phyloP scores from a whole-genome alignment of 2,888 invertebrate genomes.

The Smittia aterrima region DNA sequence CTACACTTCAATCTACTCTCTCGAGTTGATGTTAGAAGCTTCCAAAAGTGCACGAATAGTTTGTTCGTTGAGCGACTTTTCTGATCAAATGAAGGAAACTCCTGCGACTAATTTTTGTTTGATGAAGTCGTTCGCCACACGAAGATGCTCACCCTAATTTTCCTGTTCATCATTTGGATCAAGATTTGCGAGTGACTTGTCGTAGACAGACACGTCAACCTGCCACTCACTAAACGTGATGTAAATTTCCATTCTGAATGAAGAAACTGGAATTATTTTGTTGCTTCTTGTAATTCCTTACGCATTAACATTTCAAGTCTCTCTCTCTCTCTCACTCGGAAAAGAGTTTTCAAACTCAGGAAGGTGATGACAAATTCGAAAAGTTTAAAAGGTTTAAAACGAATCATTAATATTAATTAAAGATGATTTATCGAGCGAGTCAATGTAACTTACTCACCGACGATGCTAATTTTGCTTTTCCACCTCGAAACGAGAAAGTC shows the following conservation, averaged over 20 bases:
- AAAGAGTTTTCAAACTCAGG: too few relatives aligned
- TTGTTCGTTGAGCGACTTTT: too few relatives aligned
- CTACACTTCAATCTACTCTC: slow-evolving; percentile 33
- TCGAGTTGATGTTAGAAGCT: not conserved
- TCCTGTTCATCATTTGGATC: too few relatives aligned
- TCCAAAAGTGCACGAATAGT: too few relatives aligned
- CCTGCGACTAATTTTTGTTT: not conserved
- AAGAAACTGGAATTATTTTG: slow-evolving; percentile 26
- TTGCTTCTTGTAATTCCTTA: not conserved
- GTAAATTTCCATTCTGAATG: slow-evolving; percentile 29
- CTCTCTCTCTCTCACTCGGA: too few relatives aligned
- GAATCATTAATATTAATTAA: not conserved
- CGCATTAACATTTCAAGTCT: too few relatives aligned
- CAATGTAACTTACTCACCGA: too few relatives aligned
- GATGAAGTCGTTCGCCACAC: not conserved
- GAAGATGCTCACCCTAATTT: too few relatives aligned
- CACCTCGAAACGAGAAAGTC: not conserved
- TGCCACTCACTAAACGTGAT: slow-evolving; percentile 32
- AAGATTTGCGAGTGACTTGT: slow-evolving; percentile 25
- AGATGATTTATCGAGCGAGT: not conserved
- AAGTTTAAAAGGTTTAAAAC: too few relatives aligned
- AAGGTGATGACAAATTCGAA: too few relatives aligned
- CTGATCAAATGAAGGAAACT: too few relatives aligned
- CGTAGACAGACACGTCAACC: slow-evolving; percentile 36
- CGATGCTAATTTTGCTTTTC: too few relatives aligned